These are phyloP conservation scores for Drosophila conformis DNA, from an alignment of 2,888 invertebrate species.

Conservation along the genomic window DNA sequence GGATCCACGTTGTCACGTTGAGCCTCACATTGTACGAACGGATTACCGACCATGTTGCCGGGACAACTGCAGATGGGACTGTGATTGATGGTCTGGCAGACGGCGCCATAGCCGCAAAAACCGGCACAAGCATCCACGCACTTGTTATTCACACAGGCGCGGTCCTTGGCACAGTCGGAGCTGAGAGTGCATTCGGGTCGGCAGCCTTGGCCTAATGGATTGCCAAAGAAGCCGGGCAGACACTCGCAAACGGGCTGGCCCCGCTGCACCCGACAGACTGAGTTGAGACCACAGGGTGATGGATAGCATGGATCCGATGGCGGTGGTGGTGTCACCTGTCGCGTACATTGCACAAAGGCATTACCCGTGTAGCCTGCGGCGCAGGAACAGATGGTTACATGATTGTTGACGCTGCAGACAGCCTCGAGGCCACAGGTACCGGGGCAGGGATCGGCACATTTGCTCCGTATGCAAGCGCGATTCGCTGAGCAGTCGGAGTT, in stretches of 20 bases:
- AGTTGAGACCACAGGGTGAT: slow-evolving; percentile 92
- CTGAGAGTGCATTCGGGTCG: slow-evolving; percentile 93
- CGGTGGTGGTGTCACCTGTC: slow-evolving; percentile 79
- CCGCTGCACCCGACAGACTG: slow-evolving; percentile 87
- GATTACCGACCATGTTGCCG: slow-evolving; percentile 90
- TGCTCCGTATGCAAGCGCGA: slow-evolving; percentile 92
- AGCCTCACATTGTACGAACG: slow-evolving; percentile 89
- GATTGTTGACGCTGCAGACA: slow-evolving; percentile 90
- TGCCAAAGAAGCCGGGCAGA: slow-evolving; percentile 90
- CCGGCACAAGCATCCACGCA: slow-evolving; percentile 93
- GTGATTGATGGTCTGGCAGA: slow-evolving; percentile 93
- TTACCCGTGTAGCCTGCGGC: slow-evolving; percentile 88
- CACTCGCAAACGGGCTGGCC: slow-evolving; percentile 90
- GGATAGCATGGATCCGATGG: slow-evolving; percentile 87
- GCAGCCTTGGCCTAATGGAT: slow-evolving; percentile 89
- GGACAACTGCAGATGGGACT: slow-evolving; percentile 94
- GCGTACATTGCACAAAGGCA: slow-evolving; percentile 87
- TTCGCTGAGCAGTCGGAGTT: slow-evolving; percentile 94
- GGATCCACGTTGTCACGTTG: slow-evolving; percentile 87
- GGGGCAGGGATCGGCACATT: slow-evolving; percentile 93
- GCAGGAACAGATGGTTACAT: slow-evolving; percentile 88
- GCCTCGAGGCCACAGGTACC: slow-evolving; percentile 94
- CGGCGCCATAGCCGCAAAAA: slow-evolving; percentile 91
- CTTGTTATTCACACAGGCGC: slow-evolving; percentile 91
- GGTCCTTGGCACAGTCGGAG: slow-evolving; percentile 91